Evolutionary conservation across 1,140 invertebrate species (phyloP), one percentile per base, ranked within the genome.

Genomic region (Helicoverpa zea): DNA sequence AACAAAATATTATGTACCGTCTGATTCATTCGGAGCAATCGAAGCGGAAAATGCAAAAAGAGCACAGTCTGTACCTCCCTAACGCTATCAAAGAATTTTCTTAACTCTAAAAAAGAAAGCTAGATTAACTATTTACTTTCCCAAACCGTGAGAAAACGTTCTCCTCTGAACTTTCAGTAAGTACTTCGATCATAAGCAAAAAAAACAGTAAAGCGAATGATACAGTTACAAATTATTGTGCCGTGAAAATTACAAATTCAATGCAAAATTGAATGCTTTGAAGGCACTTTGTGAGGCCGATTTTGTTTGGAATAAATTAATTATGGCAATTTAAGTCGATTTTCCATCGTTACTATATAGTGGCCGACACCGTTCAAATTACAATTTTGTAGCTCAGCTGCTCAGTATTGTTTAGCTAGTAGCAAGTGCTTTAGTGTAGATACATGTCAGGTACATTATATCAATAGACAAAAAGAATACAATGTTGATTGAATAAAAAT

Each of bases 221-320:
- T 90, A 94, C 93, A 91, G 92, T 94, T 94, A 94, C 86, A 92
- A 93, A 92, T 93, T 94, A 94, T 91, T 94, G 91, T 94, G 92
- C 92, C 93, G 93, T 94, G 90, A 86, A 94, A 94, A 94, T 94
- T 90, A 92, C 87, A 88, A 92, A 93, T 92, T 94, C 90, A 92
- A 92, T 94, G 91, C 91, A 91, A 92, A 93, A 94, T 94, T 92
- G 86, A 90, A 91, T 93, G 90, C 86, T 89, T 90, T 85, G 86
- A 89, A 88, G 83, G 82, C 89, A 85, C 82, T 89, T 88, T 89
- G 91, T 91, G 88, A 80, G 89, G 89, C 85, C 88, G 87, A 91
- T 91, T 94, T 77, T 92, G 85, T 93, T 94, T 92, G 89, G 89
- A 91, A 90, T 93, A 92, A 94, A 94, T 94, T 93, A 94, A 94